Conservation (phyloP, 2,113 vertebrate species). For the Muscicapa adusta region DNA sequence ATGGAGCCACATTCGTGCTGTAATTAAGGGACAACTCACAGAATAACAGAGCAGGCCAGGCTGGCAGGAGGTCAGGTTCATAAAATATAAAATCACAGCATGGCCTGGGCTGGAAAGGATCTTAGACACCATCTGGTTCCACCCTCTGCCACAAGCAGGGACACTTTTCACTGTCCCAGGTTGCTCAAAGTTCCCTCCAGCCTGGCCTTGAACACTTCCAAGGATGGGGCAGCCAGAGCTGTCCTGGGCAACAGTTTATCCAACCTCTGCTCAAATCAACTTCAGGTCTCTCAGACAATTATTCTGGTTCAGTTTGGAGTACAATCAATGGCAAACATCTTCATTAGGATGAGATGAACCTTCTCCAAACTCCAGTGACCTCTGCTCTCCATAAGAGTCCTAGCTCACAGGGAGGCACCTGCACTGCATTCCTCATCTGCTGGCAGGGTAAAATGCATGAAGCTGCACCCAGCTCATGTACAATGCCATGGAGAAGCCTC, state of each 20-base stretch:
- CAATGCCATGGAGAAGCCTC: not conserved
- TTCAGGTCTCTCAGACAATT: not conserved
- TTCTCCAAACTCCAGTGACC: not conserved
- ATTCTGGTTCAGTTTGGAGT: not conserved
- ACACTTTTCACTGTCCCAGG: not conserved
- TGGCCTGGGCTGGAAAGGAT: not conserved
- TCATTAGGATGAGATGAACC: not conserved
- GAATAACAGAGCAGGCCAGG: not conserved
- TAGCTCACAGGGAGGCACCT: not conserved
- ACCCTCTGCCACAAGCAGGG: not conserved
- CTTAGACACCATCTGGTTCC: not conserved
- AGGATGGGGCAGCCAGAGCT: not conserved
- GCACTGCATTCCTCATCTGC: not conserved
- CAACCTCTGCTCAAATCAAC: not conserved
- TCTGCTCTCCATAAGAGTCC: not conserved
- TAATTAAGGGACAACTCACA: not conserved
- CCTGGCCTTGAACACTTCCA: not conserved
- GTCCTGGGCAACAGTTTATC: not conserved
- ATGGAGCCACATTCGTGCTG: accelerated
- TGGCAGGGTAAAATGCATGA: not conserved
- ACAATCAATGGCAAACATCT: not conserved
- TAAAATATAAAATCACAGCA: not conserved
- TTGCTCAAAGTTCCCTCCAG: not conserved
- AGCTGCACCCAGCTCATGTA: not conserved
- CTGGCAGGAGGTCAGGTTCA: not conserved